A percentile compares a stretch with the other conserved stretches of the same genome.
These are phyloP conservation scores for Polyergus mexicanus DNA, from an alignment of 1,140 invertebrate genomes.

Conservation along the genomic window DNA sequence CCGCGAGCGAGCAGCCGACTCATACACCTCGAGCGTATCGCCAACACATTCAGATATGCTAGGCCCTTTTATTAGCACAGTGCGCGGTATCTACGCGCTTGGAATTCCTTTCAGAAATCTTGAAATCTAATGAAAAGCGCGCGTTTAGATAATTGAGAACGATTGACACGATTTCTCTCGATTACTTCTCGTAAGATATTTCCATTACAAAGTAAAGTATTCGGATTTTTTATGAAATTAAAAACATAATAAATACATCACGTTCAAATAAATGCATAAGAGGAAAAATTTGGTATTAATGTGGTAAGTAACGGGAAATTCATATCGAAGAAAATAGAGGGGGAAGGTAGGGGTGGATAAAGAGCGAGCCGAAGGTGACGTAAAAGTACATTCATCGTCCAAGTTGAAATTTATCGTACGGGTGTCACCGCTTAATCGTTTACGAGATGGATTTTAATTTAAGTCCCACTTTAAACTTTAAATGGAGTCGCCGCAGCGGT, in stretches of 20 bases:
- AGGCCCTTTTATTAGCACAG: slow-evolving; percentile 56
- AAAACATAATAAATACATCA: background rate
- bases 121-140: slow-evolving; percentile 39
- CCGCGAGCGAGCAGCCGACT: slow-evolving; percentile 41
- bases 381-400: background rate
- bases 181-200: background rate
- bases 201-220: background rate
- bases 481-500: slow-evolving; percentile 46
- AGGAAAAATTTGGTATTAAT: background rate
- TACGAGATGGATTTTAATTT: slow-evolving; percentile 52
- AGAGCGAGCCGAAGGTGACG: background rate
- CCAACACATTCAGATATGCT: slow-evolving; percentile 58
- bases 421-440: slow-evolving; percentile 44
- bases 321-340: background rate
- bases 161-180: slow-evolving; percentile 15
- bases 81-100: slow-evolving; percentile 33
- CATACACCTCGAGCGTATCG: slow-evolving; percentile 56
- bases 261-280: background rate
- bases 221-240: background rate
- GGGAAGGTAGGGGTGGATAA: background rate
- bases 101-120: slow-evolving; percentile 45
- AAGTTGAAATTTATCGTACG: slow-evolving; percentile 32
- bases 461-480: slow-evolving; percentile 61
- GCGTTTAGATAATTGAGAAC: slow-evolving; percentile 7
- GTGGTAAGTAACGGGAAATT: background rate